These are phyloP conservation scores for Drosophila jambulina DNA, from an alignment of 1,140 invertebrate species.

Conservation along the genomic window DNA sequence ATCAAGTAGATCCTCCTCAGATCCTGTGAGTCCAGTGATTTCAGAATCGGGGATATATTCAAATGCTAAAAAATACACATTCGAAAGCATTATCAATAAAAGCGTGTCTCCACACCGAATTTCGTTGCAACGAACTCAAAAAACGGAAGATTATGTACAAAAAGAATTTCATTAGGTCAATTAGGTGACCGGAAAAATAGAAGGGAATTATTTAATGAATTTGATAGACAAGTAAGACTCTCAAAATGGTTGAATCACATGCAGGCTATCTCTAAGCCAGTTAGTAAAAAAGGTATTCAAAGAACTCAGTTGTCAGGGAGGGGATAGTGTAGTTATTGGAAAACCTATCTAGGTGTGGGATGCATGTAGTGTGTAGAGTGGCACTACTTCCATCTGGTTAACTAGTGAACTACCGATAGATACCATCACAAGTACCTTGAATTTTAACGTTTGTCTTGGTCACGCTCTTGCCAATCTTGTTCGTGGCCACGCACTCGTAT, in stretches of 20 bases:
- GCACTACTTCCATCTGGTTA: constrained; percentile 53
- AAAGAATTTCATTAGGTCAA: constrained; percentile 25
- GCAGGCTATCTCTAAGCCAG: constrained; percentile 47
- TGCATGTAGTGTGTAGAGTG: constrained; percentile 56
- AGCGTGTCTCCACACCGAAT: constrained; percentile 15
- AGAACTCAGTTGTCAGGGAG: constrained; percentile 29
- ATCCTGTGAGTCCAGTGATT: constrained; percentile 89
- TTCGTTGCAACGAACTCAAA: constrained; percentile 31
- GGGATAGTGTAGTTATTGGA: constrained; percentile 59
- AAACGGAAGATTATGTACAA: constrained; percentile 65
- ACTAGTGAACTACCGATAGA: constrained; percentile 53
- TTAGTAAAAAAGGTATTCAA: constrained; percentile 54
- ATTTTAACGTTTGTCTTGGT: constrained; percentile 92
- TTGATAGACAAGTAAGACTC: constrained; percentile 26
- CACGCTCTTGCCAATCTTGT: constrained; percentile 93
- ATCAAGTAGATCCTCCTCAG: constrained; percentile 93
- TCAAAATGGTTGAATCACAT: constrained; percentile 52
- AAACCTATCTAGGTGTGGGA: constrained; percentile 59
- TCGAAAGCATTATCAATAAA: constrained; percentile 55
- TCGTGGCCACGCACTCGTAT: constrained; percentile 93
- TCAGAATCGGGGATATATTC: constrained; percentile 96
- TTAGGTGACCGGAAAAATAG: constrained; percentile 1
- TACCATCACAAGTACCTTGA: constrained; percentile 89
- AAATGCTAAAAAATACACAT: constrained; percentile 90
- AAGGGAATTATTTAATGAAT: constrained; percentile 14